Evolutionary conservation across 1,140 invertebrate genomes (phyloP), one percentile per base, ranked within the genome.

Genomic region (Catajapyx aquilonaris): DNA sequence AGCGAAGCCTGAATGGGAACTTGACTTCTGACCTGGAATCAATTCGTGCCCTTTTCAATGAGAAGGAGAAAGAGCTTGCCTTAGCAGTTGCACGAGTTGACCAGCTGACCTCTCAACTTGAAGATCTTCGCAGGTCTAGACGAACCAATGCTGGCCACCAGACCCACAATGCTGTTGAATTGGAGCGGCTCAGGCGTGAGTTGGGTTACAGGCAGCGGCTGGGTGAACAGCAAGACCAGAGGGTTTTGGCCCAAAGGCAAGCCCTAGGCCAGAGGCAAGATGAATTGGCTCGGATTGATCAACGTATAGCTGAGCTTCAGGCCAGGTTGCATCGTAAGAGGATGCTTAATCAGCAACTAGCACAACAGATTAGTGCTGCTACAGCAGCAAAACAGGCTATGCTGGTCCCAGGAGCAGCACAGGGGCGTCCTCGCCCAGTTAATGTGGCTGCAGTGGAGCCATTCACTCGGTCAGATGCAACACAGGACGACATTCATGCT

Each of bases 11-110:
- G n/a, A n/a, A n/a, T n/a, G n/a, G n/a, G 51, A 10, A 45, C n/a
- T n/a, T n/a, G 90, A 85, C 78, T 49, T 83, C 81, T 50, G 91
- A 96, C 62, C 64, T 96, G 57, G 88, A 95, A 59, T 86, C 85
- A 39, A 91, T 94, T 49, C 75, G 86, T 39, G 81, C 84, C 16
- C 66, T 95, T 34, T 95, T 95, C 68, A 91, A 87, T 67, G 87
- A 94, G 55, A 95, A 95, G 56, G 88, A 95, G 53, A 94, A 94
- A 55, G 90, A 95, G 59, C 62, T 96, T 25, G 84, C 81, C 20
- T 56, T 93, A 65, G 90, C 90, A 1, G 84, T 93, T 47, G 79
- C 83, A 44, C 91, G 91, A 61, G 88, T 95, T 46, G 90, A 94
- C 50, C 85, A 91, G 55, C 60, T 95, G 48, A 94, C 86, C 37